phyloP scores from a whole-genome alignment of 37 sponge, comb jelly and placozoan genomes.

The Geodia barretti region DNA sequence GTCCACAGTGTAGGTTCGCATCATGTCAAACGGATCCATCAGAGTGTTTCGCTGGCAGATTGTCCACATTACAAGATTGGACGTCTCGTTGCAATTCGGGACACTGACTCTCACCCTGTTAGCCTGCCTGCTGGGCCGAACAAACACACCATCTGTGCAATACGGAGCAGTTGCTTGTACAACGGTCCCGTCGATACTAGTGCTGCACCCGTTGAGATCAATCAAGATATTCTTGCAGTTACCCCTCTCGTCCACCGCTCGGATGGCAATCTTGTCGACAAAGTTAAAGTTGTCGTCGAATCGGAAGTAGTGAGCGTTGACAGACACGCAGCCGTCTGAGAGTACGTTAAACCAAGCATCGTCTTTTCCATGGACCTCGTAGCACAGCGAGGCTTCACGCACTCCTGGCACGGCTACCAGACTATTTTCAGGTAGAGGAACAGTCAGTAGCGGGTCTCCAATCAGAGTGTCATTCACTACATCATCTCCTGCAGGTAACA shows the following conservation, averaged over 20 bases:
- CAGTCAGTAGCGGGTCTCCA: conserved; percentile 58
- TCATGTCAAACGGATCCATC: conserved; percentile 15
- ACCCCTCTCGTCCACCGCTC: conserved; percentile 18
- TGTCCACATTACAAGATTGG: conserved; percentile 32
- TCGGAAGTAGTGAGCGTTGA: conserved; percentile 47
- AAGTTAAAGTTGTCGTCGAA: conserved; percentile 27
- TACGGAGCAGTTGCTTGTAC: background rate
- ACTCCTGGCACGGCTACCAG: background rate
- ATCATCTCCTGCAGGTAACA: too few species aligned
- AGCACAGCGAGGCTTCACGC: conserved; percentile 33
- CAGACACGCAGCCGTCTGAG: conserved; percentile 51
- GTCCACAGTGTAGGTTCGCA: background rate
- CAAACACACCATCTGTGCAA: background rate
- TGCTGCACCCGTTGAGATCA: conserved; percentile 27
- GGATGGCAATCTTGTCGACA: conserved; percentile 18
- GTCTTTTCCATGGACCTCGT: conserved; percentile 51
- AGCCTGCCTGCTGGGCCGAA: conserved; percentile 2
- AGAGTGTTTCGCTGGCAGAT: conserved; percentile 39
- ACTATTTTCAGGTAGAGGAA: conserved; percentile 18
- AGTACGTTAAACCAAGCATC: conserved; percentile 52
- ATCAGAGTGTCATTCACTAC: conserved; percentile 42
- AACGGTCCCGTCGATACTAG: conserved; percentile 19
- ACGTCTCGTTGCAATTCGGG: conserved; percentile 45
- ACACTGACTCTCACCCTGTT: conserved; percentile 35
- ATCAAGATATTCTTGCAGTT: conserved; percentile 35